Evolutionary conservation across 2,113 vertebrate genomes (phyloP).

Genomic region (Cichladusa arquata): DNA sequence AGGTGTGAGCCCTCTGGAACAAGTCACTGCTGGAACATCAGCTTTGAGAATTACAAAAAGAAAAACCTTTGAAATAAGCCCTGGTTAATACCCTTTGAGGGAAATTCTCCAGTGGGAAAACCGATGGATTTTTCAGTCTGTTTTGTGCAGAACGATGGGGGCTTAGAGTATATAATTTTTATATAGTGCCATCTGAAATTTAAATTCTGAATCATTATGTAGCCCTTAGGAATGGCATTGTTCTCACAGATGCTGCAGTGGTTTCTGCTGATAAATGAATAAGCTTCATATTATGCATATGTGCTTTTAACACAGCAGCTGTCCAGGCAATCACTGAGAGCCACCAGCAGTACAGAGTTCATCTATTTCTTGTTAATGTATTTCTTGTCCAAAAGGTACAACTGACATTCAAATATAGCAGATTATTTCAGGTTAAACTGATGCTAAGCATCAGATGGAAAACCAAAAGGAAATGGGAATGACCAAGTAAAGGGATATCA

Average conservation of each 20-base stretch:
- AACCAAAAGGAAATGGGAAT: background rate
- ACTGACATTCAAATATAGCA: background rate
- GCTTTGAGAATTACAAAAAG: background rate
- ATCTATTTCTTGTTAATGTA: background rate
- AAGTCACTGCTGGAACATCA: background rate
- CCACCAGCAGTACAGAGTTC: background rate
- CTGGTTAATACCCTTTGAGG: background rate
- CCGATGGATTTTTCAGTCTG: background rate
- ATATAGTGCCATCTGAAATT: background rate
- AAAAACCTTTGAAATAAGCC: background rate
- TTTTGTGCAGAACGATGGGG: background rate
- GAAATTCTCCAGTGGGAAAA: background rate
- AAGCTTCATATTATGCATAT: background rate
- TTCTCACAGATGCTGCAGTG: background rate
- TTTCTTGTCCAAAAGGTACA: background rate
- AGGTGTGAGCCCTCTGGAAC: background rate
- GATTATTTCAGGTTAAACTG: background rate
- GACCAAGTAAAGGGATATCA: background rate
- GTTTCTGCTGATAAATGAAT: background rate
- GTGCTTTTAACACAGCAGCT: background rate
- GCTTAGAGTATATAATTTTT: background rate
- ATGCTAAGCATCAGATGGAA: background rate
- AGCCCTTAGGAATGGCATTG: background rate
- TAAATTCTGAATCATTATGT: background rate
- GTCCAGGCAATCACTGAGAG: background rate